Evolutionary conservation across 2,797 vertebrate genomes (phyloP).

Genomic region (Pogonophryne albipinna): DNA sequence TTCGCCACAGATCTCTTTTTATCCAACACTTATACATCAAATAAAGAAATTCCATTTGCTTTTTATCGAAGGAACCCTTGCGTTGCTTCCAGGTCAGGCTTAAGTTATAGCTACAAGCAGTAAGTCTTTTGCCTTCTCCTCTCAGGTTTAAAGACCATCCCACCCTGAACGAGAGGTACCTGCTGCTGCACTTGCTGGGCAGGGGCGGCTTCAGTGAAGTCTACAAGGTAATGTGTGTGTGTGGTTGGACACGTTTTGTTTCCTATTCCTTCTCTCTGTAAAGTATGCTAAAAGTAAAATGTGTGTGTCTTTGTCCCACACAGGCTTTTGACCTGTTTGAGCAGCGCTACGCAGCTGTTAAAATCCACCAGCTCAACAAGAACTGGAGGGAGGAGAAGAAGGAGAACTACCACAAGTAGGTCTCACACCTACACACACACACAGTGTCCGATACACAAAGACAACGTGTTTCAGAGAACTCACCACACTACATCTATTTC

Average conservation of each 20-base stretch:
- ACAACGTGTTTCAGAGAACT: conserved; percentile 8
- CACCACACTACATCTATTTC: conserved; percentile 49
- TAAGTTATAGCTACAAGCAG: not conserved
- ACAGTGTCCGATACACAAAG: conserved; percentile 9
- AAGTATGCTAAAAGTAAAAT: conserved; percentile 1
- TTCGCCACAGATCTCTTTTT: too few species aligned
- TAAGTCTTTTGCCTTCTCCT: not conserved
- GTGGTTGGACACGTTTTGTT: too few species aligned
- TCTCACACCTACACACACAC: conserved; percentile 31
- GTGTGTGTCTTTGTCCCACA: conserved; percentile 32
- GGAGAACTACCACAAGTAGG: conserved; percentile 99
- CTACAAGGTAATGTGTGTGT: conserved; percentile 88
- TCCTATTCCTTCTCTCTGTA: not conserved
- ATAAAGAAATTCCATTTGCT: too few species aligned
- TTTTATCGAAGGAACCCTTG: too few species aligned
- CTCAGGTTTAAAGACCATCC: conserved; percentile 99
- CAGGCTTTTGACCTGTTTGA: conserved; percentile 99
- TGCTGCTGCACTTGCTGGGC: conserved; percentile 97
- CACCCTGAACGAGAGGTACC: conserved; percentile 97
- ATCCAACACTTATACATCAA: too few species aligned
- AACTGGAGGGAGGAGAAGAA: conserved; percentile 99
- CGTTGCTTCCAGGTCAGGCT: too few species aligned
- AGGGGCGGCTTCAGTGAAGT: conserved; percentile 99
- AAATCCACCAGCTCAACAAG: conserved; percentile 99
- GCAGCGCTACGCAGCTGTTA: conserved; percentile 98